These are phyloP conservation scores for Ormyrus labotus DNA, from an alignment of 2,888 invertebrate species.

Conservation along the genomic window DNA sequence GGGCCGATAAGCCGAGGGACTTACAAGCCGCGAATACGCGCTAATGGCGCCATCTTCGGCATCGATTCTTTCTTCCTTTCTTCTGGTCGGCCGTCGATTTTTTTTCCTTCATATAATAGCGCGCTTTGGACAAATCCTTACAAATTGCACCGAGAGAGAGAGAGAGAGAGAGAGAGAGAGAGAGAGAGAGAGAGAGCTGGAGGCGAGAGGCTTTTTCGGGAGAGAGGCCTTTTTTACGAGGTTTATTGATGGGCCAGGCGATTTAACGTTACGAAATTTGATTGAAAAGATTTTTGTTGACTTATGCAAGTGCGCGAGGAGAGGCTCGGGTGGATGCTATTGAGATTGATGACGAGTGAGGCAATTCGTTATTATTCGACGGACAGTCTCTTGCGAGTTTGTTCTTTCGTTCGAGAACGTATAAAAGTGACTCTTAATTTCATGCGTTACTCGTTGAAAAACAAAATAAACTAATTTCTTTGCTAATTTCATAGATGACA, in stretches of 20 bases:
- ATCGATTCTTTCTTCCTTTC: slow-evolving; percentile 15
- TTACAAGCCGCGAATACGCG: slow-evolving; percentile 61
- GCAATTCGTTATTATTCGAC: slow-evolving; percentile 15
- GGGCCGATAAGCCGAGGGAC: slow-evolving; percentile 62
- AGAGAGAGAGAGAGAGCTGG: neutral
- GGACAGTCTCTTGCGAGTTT: too few relatives aligned
- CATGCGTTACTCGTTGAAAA: neutral
- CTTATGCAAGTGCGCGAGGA: neutral
- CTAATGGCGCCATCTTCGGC: slow-evolving; percentile 48
- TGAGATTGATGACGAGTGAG: neutral
- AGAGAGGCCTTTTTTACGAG: neutral
- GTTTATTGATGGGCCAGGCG: neutral
- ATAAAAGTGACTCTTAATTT: too few relatives aligned
- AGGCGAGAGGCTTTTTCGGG: neutral
- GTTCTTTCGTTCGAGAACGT: neutral
- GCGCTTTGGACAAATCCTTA: slow-evolving; percentile 45
- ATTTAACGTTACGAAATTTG: slow-evolving; percentile 21
- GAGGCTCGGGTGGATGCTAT: neutral
- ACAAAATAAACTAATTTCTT: neutral
- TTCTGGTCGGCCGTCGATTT: neutral
- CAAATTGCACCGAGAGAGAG: slow-evolving; percentile 35
- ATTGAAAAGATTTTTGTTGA: slow-evolving; percentile 17
- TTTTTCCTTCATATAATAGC: slow-evolving; percentile 23
- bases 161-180: neutral
- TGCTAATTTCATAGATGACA: too few relatives aligned